phyloP scores from a whole-genome alignment of 2,113 vertebrate species.

The Azemiops feae region DNA sequence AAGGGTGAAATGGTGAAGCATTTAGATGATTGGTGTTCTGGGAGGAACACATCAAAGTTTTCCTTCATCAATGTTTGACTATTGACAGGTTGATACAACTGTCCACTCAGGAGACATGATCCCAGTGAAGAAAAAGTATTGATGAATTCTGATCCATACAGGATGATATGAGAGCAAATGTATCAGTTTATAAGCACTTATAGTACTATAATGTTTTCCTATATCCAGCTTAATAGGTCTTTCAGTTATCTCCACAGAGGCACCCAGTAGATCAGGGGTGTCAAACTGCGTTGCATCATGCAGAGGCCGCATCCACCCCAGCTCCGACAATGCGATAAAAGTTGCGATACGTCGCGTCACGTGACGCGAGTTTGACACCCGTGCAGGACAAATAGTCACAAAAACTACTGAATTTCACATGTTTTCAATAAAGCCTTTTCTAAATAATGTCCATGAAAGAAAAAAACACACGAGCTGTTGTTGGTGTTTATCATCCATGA shows the following conservation, averaged over 20 bases:
- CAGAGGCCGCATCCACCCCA: no score
- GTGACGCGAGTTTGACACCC: no score
- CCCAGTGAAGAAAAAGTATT: not conserved
- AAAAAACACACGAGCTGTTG: not conserved
- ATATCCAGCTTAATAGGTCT: not conserved
- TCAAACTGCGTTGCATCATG: no score
- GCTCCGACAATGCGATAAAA: no score
- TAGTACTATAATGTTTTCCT: not conserved
- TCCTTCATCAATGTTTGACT: not conserved
- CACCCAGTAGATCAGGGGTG: no score
- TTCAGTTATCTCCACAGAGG: not conserved
- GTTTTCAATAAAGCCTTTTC: not conserved
- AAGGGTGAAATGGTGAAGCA: not conserved
- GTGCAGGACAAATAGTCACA: not conserved
- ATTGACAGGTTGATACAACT: not conserved
- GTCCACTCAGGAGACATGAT: not conserved
- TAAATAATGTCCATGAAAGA: not conserved
- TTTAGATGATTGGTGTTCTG: not conserved
- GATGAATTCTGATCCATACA: not conserved
- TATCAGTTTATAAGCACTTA: not conserved
- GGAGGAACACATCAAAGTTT: not conserved
- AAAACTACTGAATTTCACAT: not conserved
- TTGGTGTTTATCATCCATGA: not conserved
- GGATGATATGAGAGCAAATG: not conserved
- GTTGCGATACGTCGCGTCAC: rapidly evolving